Evolutionary conservation across 2,888 invertebrate species (phyloP), one percentile per base, ranked within the genome.

Genomic region (Empis stercorea): DNA sequence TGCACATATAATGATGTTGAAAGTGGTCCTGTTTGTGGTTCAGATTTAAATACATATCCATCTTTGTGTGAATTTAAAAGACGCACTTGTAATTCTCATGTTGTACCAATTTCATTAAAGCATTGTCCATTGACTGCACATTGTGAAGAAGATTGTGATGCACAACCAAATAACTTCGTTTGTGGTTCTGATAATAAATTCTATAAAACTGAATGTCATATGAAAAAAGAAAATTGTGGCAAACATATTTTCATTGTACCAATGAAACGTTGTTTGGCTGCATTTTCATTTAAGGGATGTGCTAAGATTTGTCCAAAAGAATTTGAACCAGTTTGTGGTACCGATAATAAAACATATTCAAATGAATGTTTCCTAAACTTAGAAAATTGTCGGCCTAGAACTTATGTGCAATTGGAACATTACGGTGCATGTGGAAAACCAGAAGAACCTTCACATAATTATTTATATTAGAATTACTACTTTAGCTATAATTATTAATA

Each of bases 221-320:
- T 92, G 91, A 87, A 85, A 67, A 80, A 84, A 63, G 84, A 84
- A 62, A 91, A 91, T 63, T 92, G 91, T 71, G 91, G 89, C 38
- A 89, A 88, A 69, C 91, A 91, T 72, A 81, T 89, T 43, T 92
- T 83, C 67, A 86, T 89, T 34, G 87, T 91, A n/a, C 91, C 91
- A 1, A 76, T 91, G 70, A 87, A 88, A 64, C 76, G 89, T 36
- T 92, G 91, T 65, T 73, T 91, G 27, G 75, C 87, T 42, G 83
- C 86, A 47, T 89, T 91, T 72, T 79, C 85, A 59, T 89, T 88
- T 71, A 78, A 82, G 41, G 91, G 91, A 43, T 92, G 91, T 60
- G 85, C 86, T 43, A 80, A 84, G 59, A 88, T 91, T 55, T 91
- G 91, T 59, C 84, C 89, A 10, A 76, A 84, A 0, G 85, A 86